phyloP scores from a whole-genome alignment of 2,797 vertebrate genomes.

The Poeciliopsis presidionis region DNA sequence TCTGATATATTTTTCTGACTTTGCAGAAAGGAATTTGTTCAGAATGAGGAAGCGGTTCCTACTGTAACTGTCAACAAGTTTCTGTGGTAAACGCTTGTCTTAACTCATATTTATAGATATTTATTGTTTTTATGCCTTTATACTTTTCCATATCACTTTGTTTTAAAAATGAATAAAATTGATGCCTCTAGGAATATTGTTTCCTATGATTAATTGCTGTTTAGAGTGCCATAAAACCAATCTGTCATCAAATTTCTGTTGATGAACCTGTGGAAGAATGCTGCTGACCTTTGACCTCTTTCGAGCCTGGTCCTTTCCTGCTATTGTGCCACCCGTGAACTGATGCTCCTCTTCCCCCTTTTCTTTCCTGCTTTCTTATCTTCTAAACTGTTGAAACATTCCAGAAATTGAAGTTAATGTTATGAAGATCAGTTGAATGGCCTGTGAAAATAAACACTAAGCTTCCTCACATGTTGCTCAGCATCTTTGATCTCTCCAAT shows the following conservation, averaged over 20 bases:
- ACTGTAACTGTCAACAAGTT: constrained; percentile 33
- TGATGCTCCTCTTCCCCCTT: neutral
- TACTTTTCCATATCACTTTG: constrained; percentile 43
- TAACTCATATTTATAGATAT: constrained; percentile 69
- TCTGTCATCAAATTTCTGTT: constrained; percentile 47
- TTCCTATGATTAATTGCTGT: neutral
- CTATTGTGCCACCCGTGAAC: constrained; percentile 60
- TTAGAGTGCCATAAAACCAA: constrained; percentile 5
- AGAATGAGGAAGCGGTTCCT: neutral
- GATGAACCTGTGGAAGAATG: constrained; percentile 55
- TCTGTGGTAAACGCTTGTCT: constrained; percentile 36
- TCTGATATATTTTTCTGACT: neutral
- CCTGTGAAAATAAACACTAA: constrained; percentile 28
- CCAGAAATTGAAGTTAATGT: constrained; percentile 30
- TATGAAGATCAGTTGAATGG: constrained; percentile 13
- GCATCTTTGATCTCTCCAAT: neutral
- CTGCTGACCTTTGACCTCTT: constrained; percentile 48
- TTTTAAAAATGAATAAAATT: constrained; percentile 43
- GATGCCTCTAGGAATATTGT: constrained; percentile 18
- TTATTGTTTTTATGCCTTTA: constrained; percentile 65
- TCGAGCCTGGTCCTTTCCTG: constrained; percentile 59
- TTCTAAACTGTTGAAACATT: constrained; percentile 30
- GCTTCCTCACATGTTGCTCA: neutral
- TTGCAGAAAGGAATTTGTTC: neutral
- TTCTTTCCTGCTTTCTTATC: neutral